Conservation (phyloP, 2,113 vertebrate species). For the Nematolebias whitei region DNA sequence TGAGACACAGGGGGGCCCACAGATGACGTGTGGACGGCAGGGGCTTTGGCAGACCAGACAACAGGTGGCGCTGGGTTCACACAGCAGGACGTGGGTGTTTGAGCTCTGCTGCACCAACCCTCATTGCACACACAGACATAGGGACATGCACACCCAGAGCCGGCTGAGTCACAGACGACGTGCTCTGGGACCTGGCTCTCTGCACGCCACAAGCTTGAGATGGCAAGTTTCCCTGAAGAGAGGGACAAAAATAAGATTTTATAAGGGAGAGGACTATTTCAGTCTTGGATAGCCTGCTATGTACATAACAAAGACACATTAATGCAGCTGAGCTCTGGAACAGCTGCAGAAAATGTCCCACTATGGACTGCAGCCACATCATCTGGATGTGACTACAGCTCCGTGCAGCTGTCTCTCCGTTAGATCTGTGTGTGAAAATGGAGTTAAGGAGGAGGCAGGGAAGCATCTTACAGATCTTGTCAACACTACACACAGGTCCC, state of each 20-base stretch:
- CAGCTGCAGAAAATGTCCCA: background rate
- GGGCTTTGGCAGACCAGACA: slow-evolving; percentile 67
- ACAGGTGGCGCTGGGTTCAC: slow-evolving; percentile 80
- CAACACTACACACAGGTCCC: slow-evolving; percentile 44
- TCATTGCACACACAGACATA: slow-evolving; percentile 25
- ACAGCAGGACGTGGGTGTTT: slow-evolving; percentile 76
- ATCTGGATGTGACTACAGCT: background rate
- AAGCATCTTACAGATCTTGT: slow-evolving; percentile 41
- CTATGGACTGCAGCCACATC: slow-evolving; percentile 3
- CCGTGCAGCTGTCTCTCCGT: slow-evolving; percentile 4
- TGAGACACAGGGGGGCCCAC: slow-evolving; percentile 46
- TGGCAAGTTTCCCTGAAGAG: slow-evolving; percentile 28
- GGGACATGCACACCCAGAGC: slow-evolving; percentile 34
- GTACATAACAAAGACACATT: background rate
- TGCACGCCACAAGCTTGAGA: slow-evolving; percentile 42
- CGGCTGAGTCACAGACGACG: slow-evolving; percentile 64
- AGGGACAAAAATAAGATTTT: slow-evolving; percentile 15
- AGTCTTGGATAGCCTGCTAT: slow-evolving; percentile 12
- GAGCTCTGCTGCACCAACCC: slow-evolving; percentile 60
- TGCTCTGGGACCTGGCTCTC: slow-evolving; percentile 27
- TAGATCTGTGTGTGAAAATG: slow-evolving; percentile 27
- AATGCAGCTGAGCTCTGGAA: background rate
- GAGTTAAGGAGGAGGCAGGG: slow-evolving; percentile 28
- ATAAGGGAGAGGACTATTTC: slow-evolving; percentile 15
- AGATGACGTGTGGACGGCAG: slow-evolving; percentile 58